Evolutionary conservation across 2,113 vertebrate species (phyloP), one percentile per base, ranked within the genome.

Genomic region (Pedionomus torquatus): DNA sequence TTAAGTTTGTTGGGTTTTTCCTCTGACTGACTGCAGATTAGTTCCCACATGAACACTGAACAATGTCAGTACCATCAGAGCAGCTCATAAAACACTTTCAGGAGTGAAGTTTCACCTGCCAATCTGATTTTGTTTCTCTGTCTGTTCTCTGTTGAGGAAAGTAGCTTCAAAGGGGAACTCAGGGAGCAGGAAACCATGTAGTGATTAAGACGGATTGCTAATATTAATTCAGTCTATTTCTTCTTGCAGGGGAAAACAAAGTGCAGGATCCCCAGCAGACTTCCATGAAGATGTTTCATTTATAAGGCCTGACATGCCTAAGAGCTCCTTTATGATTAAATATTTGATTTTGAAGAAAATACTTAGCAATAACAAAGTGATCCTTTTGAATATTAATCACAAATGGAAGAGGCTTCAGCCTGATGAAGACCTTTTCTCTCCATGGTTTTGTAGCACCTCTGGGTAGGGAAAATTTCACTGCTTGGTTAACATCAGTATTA

Each of bases 121-220:
- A 96, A 58, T 95, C 88, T 78, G 25, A 74, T 93, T 96, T 91
- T 94, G 49, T 88, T 95, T 83, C 52, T 80, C 70, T 87, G 89
- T 11, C 55, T 89, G 70, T 70, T 89, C 63, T 78, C 70, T 87
- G 71, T 43, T 87, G 39, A 94, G 43, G 31, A 77, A 92, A 87
- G 33, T 5, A 35, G 76, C 76, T 96, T 96, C 92, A 97, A 97
- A 97, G 90, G 28, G 41, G 26, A 93, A 60, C 18, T 78, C 33
- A 72, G 48, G 55, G 60, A 93, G 46, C 71, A 83, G 92, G 85
- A 96, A 92, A 83, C 60, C 46, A 55, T 39, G 39, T 71, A 80
- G 13, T 74, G 68, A 96, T 94, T 96, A 96, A 97, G 93, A 97
- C 83, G 66, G 90, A 97, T 93, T 96, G 83, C 85, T 96, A 63